phyloP scores from a whole-genome alignment of 2,888 invertebrate species.

The Metacarcinus magister region DNA sequence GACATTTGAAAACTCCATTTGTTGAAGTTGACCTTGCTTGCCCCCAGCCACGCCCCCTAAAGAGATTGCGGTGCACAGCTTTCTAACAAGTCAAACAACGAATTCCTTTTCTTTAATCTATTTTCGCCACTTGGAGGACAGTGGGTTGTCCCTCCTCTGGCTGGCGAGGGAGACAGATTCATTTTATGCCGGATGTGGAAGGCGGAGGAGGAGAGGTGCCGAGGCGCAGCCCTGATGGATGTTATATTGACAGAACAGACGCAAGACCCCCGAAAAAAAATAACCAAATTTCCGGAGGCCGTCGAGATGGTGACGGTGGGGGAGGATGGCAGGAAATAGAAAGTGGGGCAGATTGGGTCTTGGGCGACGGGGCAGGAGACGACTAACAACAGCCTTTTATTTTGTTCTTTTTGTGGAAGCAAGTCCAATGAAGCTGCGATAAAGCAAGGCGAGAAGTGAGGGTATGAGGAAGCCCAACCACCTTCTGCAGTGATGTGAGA shows the following conservation, averaged over 20 bases:
- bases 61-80: background rate
- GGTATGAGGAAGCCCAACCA: too few relatives aligned
- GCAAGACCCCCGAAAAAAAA: background rate
- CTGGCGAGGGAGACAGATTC: background rate
- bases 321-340: slow-evolving; percentile 11
- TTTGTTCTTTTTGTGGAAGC: background rate
- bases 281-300: slow-evolving; percentile 23
- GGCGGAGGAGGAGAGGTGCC: background rate
- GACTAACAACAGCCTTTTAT: background rate
- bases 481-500: too few relatives aligned
- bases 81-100: background rate
- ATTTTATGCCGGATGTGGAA: slow-evolving; percentile 3
- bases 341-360: background rate
- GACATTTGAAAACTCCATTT: background rate
- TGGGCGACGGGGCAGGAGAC: background rate
- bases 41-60: background rate
- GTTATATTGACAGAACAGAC: slow-evolving; percentile 16
- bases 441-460: too few relatives aligned
- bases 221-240: background rate
- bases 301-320: background rate
- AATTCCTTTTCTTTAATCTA: background rate
- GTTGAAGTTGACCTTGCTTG: background rate
- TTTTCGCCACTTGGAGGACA: background rate
- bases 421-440: too few relatives aligned
- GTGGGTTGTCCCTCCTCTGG: background rate